Evolutionary conservation across 2,113 vertebrate genomes (phyloP).

Genomic region (Psilopsiagon aymara): DNA sequence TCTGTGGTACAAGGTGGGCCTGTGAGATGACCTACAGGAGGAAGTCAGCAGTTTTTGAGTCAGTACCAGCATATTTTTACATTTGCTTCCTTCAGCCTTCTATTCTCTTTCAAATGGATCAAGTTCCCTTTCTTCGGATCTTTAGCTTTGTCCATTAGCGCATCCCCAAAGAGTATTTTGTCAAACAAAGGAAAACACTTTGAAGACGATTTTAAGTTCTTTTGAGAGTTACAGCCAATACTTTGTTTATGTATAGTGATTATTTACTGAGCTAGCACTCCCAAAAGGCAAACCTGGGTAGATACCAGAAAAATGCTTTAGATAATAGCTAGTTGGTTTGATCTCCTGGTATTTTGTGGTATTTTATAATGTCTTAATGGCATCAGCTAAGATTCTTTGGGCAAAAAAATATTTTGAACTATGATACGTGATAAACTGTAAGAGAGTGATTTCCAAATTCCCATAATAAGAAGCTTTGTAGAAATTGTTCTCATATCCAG

Average conservation of each 20-base stretch:
- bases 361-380: constrained; percentile 70
- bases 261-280: constrained; percentile 76
- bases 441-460: constrained; percentile 43
- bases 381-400: constrained; percentile 58
- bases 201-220: constrained; percentile 61
- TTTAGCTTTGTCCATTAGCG: constrained; percentile 73
- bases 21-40: constrained; percentile 49
- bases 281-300: constrained; percentile 73
- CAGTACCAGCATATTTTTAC: constrained; percentile 60
- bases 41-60: constrained; percentile 73
- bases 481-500: constrained; percentile 9
- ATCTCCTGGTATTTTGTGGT: constrained; percentile 70
- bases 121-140: constrained; percentile 62
- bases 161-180: constrained; percentile 72
- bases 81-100: constrained; percentile 40
- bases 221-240: constrained; percentile 64
- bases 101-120: constrained; percentile 69
- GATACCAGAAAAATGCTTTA: constrained; percentile 71
- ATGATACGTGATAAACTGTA: constrained; percentile 45
- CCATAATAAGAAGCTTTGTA: background rate
- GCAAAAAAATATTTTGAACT: constrained; percentile 50
- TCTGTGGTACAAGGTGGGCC: constrained; percentile 28
- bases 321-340: constrained; percentile 73
- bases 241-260: constrained; percentile 74
- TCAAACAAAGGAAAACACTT: constrained; percentile 76